Base-by-base conservation (phyloP, 1,140 invertebrate species). In the Dreissena polymorpha region DNA sequence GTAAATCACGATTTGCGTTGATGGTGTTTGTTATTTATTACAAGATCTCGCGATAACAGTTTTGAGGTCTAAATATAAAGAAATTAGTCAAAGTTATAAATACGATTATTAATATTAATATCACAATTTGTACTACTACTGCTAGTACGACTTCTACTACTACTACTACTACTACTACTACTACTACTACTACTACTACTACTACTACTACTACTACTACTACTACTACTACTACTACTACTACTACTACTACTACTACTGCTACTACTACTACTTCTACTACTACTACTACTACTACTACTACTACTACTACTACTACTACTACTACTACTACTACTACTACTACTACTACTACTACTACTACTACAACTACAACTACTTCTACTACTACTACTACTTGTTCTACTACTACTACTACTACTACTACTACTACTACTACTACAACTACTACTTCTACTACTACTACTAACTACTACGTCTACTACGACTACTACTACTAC, bases 321-420 rank as follows among this genome's bases (percentile, higher is more conserved):
- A 67, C 64, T 67, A 67, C 64, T 67, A 67, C 64, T 67, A 21
- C 64, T 67, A 67, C 64, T 67, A 67, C 64, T 67, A 67, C 64
- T 67, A 67, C 64, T 67, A 67, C 64, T 67, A 67, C 64, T 67
- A 67, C 64, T 67, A 67, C 64, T 67, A 67, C 64, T 67, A 67
- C 64, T 67, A 67, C 64, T 67, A 67, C 64, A 14, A 67, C 25
- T 67, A 67, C 64, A 14, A 67, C 64, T 67, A 67, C 64, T 67
- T 14, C 64, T 67, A 67, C 64, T 67, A 67, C 64, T 67, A 67
- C 64, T 67, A 67, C 64, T n/a, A n/a, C n/a, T n/a, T n/a, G n/a
- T n/a, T n/a, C n/a, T n/a, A n/a, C n/a, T n/a, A n/a, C n/a, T n/a
- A n/a, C n/a, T n/a, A n/a, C n/a, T n/a, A n/a, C n/a, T n/a, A n/a